A percentile compares a stretch with the other conserved stretches of the same genome.
Conservation (phyloP, 2,888 invertebrate species). For the Spatulosminthurus flaviceps region DNA sequence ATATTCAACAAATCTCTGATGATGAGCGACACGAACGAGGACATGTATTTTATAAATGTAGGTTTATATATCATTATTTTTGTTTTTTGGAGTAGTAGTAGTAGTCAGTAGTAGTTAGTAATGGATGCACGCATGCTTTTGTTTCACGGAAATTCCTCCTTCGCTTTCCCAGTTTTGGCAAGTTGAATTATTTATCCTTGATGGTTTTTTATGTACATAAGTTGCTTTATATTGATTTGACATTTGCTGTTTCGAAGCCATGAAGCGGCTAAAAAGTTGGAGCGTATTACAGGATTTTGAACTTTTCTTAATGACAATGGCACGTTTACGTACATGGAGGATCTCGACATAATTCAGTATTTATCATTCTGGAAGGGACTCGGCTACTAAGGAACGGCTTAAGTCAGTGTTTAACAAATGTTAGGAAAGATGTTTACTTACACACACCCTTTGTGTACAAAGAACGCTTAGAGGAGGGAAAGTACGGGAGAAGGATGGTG, state of each 20-base stretch:
- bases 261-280: no score
- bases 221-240: no score
- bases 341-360: neutral
- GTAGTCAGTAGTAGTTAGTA: no score
- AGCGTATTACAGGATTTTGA: no score
- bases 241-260: no score
- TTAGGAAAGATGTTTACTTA: neutral
- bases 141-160: no score
- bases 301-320: neutral
- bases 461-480: neutral
- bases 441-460: neutral
- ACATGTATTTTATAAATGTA: slow-evolving; percentile 25
- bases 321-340: neutral
- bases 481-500: neutral
- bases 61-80: neutral
- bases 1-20: slow-evolving; percentile 22
- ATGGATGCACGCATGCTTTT: no score
- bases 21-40: slow-evolving; percentile 16
- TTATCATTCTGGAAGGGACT: neutral
- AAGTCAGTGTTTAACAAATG: slow-evolving; percentile 18
- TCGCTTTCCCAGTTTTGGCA: no score
- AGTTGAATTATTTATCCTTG: no score
- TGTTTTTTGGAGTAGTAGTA: neutral
- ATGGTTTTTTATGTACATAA: no score
- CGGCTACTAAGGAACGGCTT: slow-evolving; percentile 2